These are phyloP conservation scores for Astropecten irregularis DNA, from an alignment of 53 echinoderm and acorn worm species.

Conservation along the genomic window DNA sequence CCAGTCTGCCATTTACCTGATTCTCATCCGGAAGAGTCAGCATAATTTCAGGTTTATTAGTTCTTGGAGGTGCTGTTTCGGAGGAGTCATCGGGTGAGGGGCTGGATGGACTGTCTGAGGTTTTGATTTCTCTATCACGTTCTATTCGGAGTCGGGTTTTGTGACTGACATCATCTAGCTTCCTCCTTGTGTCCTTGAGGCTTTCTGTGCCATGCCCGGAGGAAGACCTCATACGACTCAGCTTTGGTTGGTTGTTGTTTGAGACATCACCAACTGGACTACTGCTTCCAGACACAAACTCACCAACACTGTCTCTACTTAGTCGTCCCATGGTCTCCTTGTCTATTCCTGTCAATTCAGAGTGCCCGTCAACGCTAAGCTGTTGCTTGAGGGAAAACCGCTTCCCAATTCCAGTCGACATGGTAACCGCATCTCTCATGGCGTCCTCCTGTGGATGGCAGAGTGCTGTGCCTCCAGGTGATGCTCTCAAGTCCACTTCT, in stretches of 20 bases:
- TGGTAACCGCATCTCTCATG: slow-evolving; percentile 15
- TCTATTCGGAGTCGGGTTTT: slow-evolving; percentile 18
- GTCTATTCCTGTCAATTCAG: neutral
- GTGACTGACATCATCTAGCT: slow-evolving; percentile 39
- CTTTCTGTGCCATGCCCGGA: slow-evolving; percentile 27
- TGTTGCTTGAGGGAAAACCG: slow-evolving; percentile 57
- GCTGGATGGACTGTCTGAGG: slow-evolving; percentile 15
- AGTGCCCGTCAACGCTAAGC: neutral
- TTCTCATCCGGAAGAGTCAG: neutral
- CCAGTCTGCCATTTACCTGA: neutral
- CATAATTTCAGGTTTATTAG: neutral
- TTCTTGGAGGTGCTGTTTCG: neutral
- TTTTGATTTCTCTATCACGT: slow-evolving; percentile 26
- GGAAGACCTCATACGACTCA: neutral
- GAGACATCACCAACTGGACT: slow-evolving; percentile 8
- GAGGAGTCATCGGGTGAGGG: neutral
- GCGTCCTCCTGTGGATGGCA: slow-evolving; percentile 29
- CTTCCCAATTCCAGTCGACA: slow-evolving; percentile 41
- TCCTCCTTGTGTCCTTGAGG: slow-evolving; percentile 16
- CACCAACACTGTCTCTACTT: neutral
- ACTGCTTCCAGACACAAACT: slow-evolving; percentile 4
- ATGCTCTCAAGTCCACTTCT: neutral
- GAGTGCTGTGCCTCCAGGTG: slow-evolving; percentile 13
- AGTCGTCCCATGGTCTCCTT: neutral
- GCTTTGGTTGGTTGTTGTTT: neutral